Conservation (phyloP, 2,888 invertebrate genomes). For the Actias luna region DNA sequence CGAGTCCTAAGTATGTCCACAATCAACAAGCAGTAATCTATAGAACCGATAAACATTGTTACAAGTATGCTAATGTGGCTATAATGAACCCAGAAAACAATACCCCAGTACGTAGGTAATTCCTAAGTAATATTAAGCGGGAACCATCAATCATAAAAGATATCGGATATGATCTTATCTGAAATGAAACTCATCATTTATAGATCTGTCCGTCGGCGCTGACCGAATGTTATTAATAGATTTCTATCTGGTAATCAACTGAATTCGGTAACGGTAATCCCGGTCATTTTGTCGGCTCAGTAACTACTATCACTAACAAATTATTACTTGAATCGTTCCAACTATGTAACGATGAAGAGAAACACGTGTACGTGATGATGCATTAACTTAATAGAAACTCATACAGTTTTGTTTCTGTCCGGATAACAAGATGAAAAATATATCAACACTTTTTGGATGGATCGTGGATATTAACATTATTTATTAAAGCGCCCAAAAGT, state of each 20-base stretch:
- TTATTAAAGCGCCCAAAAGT: too few species aligned
- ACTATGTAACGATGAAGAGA: slow-evolving; percentile 28
- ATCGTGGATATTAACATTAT: too few species aligned
- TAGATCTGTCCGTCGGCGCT: slow-evolving; percentile 75
- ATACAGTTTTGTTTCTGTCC: slow-evolving; percentile 4
- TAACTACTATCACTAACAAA: slow-evolving; percentile 67
- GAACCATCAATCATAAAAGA: slow-evolving; percentile 74
- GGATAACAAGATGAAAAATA: slow-evolving; percentile 12
- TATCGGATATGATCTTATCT: slow-evolving; percentile 77
- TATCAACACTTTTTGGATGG: neutral
- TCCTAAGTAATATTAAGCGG: slow-evolving; percentile 65
- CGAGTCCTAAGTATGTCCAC: neutral
- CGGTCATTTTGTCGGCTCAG: slow-evolving; percentile 63
- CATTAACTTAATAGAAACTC: neutral
- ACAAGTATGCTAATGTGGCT: slow-evolving; percentile 62
- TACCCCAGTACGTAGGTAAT: slow-evolving; percentile 62
- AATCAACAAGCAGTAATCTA: neutral
- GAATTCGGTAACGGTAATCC: slow-evolving; percentile 74
- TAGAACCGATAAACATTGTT: slow-evolving; percentile 6
- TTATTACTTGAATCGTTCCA: slow-evolving; percentile 55
- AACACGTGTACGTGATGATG: slow-evolving; percentile 13
- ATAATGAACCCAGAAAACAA: slow-evolving; percentile 73
- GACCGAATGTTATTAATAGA: slow-evolving; percentile 80
- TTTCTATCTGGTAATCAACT: slow-evolving; percentile 77
- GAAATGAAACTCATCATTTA: slow-evolving; percentile 81